Conservation (phyloP, 1,140 invertebrate genomes). For the Lanistes nyassanus region DNA sequence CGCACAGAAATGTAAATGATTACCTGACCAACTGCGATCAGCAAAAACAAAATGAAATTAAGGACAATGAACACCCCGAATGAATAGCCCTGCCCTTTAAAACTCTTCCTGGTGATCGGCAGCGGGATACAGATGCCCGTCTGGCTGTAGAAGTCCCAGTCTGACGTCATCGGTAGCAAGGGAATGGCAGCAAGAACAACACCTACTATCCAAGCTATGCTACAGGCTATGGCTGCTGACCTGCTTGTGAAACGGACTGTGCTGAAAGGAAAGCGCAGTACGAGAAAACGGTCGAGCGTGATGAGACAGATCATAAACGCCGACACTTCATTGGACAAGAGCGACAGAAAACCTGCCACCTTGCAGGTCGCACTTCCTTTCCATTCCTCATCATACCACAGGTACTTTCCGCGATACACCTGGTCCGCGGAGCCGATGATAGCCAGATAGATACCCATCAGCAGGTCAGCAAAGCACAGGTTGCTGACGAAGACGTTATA, state of each 20-base stretch:
- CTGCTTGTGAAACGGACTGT: constrained; percentile 20
- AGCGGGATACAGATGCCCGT: constrained; percentile 36
- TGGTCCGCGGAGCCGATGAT: constrained; percentile 46
- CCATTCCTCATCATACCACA: constrained; percentile 39
- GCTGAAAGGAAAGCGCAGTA: constrained; percentile 49
- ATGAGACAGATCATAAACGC: constrained; percentile 44
- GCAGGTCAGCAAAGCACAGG: constrained; percentile 43
- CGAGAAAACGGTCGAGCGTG: constrained; percentile 45
- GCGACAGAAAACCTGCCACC: constrained; percentile 46
- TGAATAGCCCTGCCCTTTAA: constrained; percentile 33
- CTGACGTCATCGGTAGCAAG: constrained; percentile 1
- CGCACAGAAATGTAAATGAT: constrained; percentile 30
- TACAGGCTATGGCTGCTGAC: neutral
- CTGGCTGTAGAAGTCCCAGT: constrained; percentile 35
- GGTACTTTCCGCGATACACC: constrained; percentile 41
- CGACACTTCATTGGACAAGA: constrained; percentile 44
- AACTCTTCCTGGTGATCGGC: constrained; percentile 25
- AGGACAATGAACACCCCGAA: constrained; percentile 32
- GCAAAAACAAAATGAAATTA: constrained; percentile 33
- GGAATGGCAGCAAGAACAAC: constrained; percentile 25
- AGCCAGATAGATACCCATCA: constrained; percentile 52
- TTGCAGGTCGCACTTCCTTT: constrained; percentile 35
- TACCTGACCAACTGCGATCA: constrained; percentile 32
- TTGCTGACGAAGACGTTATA: constrained; percentile 40
- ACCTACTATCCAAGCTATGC: constrained; percentile 16